Conservation (phyloP, 2,113 vertebrate genomes). For the Epinephelus lanceolatus region DNA sequence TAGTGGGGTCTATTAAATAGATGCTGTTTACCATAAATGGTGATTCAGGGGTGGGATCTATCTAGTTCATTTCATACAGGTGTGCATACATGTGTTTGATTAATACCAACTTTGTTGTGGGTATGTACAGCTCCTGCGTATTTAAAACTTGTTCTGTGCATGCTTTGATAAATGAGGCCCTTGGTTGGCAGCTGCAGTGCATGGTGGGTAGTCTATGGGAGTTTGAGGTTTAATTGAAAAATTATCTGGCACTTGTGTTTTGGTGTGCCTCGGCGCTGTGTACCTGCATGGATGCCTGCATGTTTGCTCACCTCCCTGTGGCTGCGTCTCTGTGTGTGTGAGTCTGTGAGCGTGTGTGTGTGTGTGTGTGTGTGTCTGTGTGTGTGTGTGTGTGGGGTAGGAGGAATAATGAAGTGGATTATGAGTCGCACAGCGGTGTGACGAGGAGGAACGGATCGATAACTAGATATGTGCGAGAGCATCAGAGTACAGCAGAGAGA, state of each 20-base stretch:
- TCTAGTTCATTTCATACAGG: constrained; percentile 18
- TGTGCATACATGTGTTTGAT: constrained; percentile 13
- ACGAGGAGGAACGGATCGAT: constrained; percentile 69
- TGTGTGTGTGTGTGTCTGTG: neutral
- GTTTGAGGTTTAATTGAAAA: constrained; percentile 70
- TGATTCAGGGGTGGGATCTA: neutral
- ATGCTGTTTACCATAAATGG: neutral
- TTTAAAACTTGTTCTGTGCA: constrained; percentile 32
- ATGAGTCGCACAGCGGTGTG: constrained; percentile 63
- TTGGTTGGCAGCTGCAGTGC: constrained; percentile 47
- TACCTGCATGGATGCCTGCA: constrained; percentile 36
- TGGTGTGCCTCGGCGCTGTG: constrained; percentile 35
- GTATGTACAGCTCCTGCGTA: constrained; percentile 14
- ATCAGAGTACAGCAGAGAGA: constrained; percentile 35
- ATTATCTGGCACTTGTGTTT: constrained; percentile 51
- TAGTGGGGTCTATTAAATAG: neutral
- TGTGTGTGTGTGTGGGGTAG: constrained; percentile 12
- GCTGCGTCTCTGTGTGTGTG: constrained; percentile 23
- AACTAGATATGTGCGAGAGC: constrained; percentile 56
- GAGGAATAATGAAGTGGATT: constrained; percentile 75
- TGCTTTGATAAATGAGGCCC: constrained; percentile 61
- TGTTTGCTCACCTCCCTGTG: constrained; percentile 49
- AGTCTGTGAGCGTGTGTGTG: neutral
- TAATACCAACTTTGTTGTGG: constrained; percentile 24
- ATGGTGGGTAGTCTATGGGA: constrained; percentile 58